phyloP scores from a whole-genome alignment of 2,888 invertebrate genomes.

The Craniophora ligustri region DNA sequence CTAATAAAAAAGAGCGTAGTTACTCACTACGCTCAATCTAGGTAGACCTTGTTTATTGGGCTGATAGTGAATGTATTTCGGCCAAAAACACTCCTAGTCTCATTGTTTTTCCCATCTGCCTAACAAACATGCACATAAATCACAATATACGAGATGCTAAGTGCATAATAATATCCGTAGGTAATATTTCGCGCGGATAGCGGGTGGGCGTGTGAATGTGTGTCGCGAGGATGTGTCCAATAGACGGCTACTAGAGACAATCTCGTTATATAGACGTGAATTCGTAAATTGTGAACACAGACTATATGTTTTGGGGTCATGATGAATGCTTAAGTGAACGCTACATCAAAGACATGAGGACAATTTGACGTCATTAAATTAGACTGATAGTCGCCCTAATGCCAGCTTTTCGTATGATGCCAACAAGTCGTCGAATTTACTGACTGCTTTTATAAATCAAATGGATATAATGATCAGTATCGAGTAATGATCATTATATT shows the following conservation, averaged over 20 bases:
- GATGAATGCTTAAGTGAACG: constrained; percentile 24
- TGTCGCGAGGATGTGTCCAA: constrained; percentile 64
- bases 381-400: neutral
- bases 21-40: no score
- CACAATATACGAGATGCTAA: constrained; percentile 47
- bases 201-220: constrained; percentile 71
- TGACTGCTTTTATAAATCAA: no score
- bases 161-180: constrained; percentile 55
- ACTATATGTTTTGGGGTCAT: constrained; percentile 33
- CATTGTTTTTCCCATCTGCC: constrained; percentile 23
- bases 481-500: no score
- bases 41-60: no score
- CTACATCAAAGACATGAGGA: constrained; percentile 6
- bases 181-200: constrained; percentile 59
- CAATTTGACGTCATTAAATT: constrained; percentile 18
- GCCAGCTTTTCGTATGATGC: no score
- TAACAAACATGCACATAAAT: constrained; percentile 54
- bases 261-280: constrained; percentile 39
- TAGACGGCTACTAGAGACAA: constrained; percentile 47
- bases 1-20: no score
- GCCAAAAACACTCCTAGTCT: constrained; percentile 8
- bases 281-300: constrained; percentile 39
- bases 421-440: no score
- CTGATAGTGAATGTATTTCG: constrained; percentile 15
- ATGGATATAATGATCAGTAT: no score